Evolutionary conservation across 35 echinoderm and acorn worm genomes (phyloP).

Genomic region (Anneissia japonica): DNA sequence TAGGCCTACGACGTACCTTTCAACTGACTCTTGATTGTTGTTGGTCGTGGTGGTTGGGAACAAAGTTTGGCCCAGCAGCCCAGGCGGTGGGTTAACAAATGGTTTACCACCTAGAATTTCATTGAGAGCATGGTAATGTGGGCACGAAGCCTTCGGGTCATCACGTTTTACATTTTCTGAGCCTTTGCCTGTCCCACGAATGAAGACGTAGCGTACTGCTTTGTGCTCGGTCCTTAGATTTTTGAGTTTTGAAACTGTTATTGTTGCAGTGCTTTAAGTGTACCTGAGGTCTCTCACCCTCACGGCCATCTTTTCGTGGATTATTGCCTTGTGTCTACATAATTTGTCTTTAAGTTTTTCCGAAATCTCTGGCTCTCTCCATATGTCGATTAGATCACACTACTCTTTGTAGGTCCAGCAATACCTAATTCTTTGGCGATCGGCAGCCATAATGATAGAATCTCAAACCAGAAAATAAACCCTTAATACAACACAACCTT

Average conservation of each 20-base stretch:
- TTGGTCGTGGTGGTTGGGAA: neutral
- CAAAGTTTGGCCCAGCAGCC: neutral
- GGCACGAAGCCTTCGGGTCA: neutral
- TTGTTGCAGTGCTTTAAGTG: neutral
- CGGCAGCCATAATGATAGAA: too few species aligned
- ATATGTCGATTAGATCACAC: neutral
- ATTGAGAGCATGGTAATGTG: neutral
- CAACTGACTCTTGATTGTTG: too few species aligned
- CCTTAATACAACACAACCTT: too few species aligned
- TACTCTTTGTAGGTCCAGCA: neutral
- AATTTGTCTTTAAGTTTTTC: neutral
- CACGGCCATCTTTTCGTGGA: neutral
- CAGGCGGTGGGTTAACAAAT: neutral
- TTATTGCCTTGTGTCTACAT: neutral
- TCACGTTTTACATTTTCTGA: neutral
- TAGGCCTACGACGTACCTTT: too few species aligned
- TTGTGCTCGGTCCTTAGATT: neutral
- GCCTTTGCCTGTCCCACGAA: neutral
- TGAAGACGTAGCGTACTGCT: neutral
- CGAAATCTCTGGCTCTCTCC: neutral
- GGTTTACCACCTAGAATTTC: neutral
- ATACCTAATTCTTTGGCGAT: too few species aligned
- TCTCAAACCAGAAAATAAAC: too few species aligned
- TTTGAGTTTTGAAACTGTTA: neutral
- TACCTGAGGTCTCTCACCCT: neutral